phyloP scores from a whole-genome alignment of 2,888 invertebrate species.

The Orthosia gracilis region DNA sequence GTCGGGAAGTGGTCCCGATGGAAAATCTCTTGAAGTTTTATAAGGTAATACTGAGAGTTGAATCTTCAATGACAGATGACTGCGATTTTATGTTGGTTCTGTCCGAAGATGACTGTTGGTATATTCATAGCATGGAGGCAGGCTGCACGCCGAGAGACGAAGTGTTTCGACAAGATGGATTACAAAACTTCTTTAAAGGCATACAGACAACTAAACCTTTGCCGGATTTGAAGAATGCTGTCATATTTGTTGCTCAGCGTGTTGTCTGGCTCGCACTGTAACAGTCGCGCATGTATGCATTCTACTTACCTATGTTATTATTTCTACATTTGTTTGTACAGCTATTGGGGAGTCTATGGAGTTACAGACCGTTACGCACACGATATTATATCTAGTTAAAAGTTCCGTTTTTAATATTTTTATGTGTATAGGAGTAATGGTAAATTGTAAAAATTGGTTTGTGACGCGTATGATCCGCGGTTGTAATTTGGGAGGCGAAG shows the following conservation, averaged over 20 bases:
- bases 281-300: slow-evolving; percentile 33
- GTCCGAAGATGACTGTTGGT: slow-evolving; percentile 60
- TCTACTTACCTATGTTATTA: slow-evolving; percentile 30
- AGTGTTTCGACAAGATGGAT: not conserved
- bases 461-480: slow-evolving; percentile 73
- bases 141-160: slow-evolving; percentile 34
- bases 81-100: slow-evolving; percentile 58
- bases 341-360: slow-evolving; percentile 80
- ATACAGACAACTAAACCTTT: not conserved
- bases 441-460: slow-evolving; percentile 78
- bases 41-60: slow-evolving; percentile 67
- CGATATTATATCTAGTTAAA: slow-evolving; percentile 77
- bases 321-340: slow-evolving; percentile 78
- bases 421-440: slow-evolving; percentile 84
- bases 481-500: slow-evolving; percentile 62
- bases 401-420: slow-evolving; percentile 85
- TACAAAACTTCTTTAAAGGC: not conserved
- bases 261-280: slow-evolving; percentile 16
- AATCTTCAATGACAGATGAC: slow-evolving; percentile 62
- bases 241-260: slow-evolving; percentile 16
- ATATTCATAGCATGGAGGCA: slow-evolving; percentile 24
- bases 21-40: slow-evolving; percentile 64
- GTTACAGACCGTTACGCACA: slow-evolving; percentile 85
- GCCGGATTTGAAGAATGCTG: not conserved
- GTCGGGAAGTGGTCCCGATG: slow-evolving; percentile 39